Conservation (phyloP, 2,797 vertebrate species). For the Thripadectes ignobilis region DNA sequence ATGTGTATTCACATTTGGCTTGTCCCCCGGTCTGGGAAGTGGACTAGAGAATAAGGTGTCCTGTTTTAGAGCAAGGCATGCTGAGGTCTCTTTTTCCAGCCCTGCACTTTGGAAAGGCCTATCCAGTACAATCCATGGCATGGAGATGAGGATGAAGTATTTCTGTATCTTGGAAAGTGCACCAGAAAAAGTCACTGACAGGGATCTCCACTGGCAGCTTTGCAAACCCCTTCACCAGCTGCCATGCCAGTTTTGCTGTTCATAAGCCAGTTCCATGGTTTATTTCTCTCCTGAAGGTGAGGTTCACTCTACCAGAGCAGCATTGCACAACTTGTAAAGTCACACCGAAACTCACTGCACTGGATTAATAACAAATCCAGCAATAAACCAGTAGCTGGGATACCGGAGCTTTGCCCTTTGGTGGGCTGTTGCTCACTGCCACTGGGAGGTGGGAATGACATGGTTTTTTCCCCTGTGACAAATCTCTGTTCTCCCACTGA, state of each 20-base stretch:
- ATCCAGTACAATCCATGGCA: not conserved
- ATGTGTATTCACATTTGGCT: not conserved
- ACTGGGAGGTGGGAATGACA: not conserved
- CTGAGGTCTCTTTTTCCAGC: not conserved
- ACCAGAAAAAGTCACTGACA: not conserved
- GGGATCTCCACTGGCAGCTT: not conserved
- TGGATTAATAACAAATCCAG: not conserved
- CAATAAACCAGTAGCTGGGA: not conserved
- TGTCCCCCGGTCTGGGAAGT: not conserved
- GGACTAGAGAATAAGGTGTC: not conserved
- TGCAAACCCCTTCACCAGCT: not conserved
- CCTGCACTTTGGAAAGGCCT: not conserved
- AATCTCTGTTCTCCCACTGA: not conserved
- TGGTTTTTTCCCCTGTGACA: not conserved
- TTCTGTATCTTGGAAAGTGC: not conserved
- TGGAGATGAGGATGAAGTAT: not conserved
- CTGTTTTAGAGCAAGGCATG: not conserved
- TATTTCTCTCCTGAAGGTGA: not conserved
- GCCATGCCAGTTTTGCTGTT: rapidly evolving
- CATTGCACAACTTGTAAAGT: not conserved
- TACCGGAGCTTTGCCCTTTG: not conserved
- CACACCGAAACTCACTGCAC: not conserved
- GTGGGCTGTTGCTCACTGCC: not conserved
- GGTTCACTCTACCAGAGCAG: not conserved
- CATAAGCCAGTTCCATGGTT: rapidly evolving